Evolutionary conservation across 2,888 invertebrate species (phyloP).

Genomic region (Epistrophella euchroma): DNA sequence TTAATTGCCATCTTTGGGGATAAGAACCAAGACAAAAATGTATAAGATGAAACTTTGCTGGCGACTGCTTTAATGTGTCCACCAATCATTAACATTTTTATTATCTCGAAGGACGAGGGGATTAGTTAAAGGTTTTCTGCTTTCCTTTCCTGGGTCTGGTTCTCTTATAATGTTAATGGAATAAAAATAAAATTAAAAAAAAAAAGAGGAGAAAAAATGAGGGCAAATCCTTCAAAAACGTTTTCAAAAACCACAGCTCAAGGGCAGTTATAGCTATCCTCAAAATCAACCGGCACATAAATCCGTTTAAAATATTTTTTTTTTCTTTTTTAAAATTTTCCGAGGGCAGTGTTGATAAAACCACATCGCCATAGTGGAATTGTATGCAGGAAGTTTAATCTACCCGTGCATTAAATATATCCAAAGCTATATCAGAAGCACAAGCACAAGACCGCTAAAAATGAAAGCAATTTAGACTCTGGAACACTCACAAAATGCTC

Average conservation of each 20-base stretch:
- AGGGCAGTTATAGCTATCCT: constrained; percentile 31
- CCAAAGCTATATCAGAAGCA: constrained; percentile 66
- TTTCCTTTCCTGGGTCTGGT: neutral
- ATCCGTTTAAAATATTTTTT: constrained; percentile 29
- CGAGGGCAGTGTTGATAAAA: constrained; percentile 25
- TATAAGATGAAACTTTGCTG: constrained; percentile 39
- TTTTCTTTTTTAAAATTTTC: neutral
- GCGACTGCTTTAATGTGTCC: constrained; percentile 61
- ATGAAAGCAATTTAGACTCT: constrained; percentile 56
- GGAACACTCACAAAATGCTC: neutral
- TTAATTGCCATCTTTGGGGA: constrained; percentile 60
- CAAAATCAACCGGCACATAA: constrained; percentile 13
- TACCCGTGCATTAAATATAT: constrained; percentile 60
- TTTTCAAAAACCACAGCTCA: constrained; percentile 56
- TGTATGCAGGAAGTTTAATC: constrained; percentile 58
- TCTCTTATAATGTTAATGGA: constrained; percentile 18
- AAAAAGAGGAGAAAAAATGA: neutral
- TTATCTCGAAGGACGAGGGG: constrained; percentile 43
- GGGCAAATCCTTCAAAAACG: constrained; percentile 32
- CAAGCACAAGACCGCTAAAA: constrained; percentile 67
- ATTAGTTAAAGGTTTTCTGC: constrained; percentile 35
- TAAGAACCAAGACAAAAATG: constrained; percentile 50
- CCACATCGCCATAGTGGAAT: constrained; percentile 52
- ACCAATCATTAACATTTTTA: constrained; percentile 47
- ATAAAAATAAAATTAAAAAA: neutral